Evolutionary conservation across 2,888 invertebrate species (phyloP), one percentile per base, ranked within the genome.

Genomic region (Globia sparganii): DNA sequence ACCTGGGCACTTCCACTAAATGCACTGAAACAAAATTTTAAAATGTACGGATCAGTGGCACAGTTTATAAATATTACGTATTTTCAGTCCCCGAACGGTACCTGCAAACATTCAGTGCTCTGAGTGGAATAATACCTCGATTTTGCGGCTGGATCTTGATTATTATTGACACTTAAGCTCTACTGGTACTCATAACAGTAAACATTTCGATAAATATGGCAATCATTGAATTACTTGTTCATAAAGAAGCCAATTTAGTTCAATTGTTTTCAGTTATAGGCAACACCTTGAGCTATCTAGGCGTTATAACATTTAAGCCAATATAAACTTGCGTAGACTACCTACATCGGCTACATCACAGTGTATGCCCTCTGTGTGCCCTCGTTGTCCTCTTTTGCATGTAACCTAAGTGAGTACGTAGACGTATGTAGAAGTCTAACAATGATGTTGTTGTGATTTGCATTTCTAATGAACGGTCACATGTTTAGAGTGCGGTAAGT

Each of bases 221-320:
- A 84, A 85, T 81, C 75, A 86, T 87, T 79, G 72, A 87, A 82
- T 82, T 84, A 83, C 66, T 81, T 59, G 59, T 53, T 15, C 79
- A 77, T 85, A 81, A 75, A 85, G 67, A 65, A 78, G 75, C 62
- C 87, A 87, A 87, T 87, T 87, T 64, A 81, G 80, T 73, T 80
- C 86, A 87, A 87, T 87, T 87, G 78, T 74, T 81, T 80, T 75
- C 69, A 73, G 76, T 80, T 78, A 75, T 85, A 85, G 70, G 59
- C 49, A 76, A 77, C 78, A 87, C 87, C 87, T 87, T 82, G 80
- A 71, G 56, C 46, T 62, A 66, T 75, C 77, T 85, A 75, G 80
- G 43, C 66, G 58, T 66, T 78, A 40, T 62, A 80, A 67, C 80
- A 83, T 83, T 87, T 86, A 80, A 59, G 76, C 59, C 83, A 83